phyloP scores from a whole-genome alignment of 2,797 vertebrate genomes.

The Myotis pilosus region DNA sequence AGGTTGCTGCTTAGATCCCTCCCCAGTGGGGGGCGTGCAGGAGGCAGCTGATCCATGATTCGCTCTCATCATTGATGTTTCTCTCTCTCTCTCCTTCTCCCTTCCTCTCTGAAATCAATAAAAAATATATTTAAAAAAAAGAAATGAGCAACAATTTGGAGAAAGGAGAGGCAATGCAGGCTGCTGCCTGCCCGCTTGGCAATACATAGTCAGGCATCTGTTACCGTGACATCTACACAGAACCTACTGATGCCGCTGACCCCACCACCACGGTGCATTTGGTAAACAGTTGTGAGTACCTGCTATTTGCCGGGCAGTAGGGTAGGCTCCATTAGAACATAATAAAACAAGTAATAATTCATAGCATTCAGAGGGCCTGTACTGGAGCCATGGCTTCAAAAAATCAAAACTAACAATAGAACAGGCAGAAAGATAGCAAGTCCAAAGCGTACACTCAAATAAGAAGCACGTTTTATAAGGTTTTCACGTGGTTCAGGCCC shows the following conservation, averaged over 20 bases:
- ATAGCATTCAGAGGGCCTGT: neutral
- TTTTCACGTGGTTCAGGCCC: neutral
- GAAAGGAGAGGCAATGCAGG: neutral
- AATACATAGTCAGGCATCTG: rapidly evolving
- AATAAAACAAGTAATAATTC: neutral
- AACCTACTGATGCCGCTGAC: neutral
- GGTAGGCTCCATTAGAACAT: neutral
- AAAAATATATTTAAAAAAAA: neutral
- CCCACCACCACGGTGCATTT: neutral
- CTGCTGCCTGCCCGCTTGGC: too few species aligned
- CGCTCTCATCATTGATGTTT: too few species aligned
- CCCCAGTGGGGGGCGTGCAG: too few species aligned
- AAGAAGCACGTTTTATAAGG: neutral
- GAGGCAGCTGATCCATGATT: too few species aligned
- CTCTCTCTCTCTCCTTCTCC: too few species aligned
- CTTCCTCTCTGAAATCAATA: too few species aligned
- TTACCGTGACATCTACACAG: neutral
- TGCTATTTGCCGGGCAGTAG: neutral
- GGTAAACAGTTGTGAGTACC: neutral
- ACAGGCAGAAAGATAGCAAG: neutral
- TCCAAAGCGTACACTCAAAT: neutral
- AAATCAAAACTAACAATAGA: neutral
- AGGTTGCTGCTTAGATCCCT: too few species aligned
- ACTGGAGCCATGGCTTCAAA: neutral
- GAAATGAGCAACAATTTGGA: neutral